Base-by-base conservation (phyloP, 2,888 invertebrate genomes). In the Platycnemis pennipes region DNA sequence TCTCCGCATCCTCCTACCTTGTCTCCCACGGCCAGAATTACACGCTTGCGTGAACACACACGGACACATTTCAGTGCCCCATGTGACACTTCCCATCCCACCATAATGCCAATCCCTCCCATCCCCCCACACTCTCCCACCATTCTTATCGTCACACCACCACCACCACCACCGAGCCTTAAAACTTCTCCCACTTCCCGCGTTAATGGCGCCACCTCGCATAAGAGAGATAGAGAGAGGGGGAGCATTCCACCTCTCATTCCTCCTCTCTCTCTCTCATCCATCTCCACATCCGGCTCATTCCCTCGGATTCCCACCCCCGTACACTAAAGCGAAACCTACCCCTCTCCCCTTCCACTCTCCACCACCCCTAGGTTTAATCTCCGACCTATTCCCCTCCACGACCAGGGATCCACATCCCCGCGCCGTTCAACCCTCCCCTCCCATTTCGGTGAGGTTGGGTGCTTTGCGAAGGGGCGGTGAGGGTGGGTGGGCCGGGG, bases 121-220 rank as follows among this genome's bases (percentile, higher is more conserved):
- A 13, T 37, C 13, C 31, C 69, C 69, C 31, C 7, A 31, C 7
- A 11, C 13, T 31, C 69, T 69, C 49, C 49, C 0, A 16, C 49
- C 49, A 49, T 49, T 16, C 69, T 7, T 77, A 11, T 22, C 63
- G 26, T 63, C 22, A 63, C 3, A 63, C 2, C n/a, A 8, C 77
- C 31, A 77, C 4, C 0, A 31, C 22, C 7, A 31, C 77, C 37
- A 11, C 37, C 37, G 37, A 37, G 11, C 77, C 37, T 77, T 77
- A 77, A 77, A 77, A 77, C 77, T 77, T 77, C 77, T 31, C 77
- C 77, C 77, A 77, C 77, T 77, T 37, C 31, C 87, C 45, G 45
- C 46, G 45, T 3, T 91, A 91, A 91, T 69, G 91, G 91, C 69
- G 91, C 91, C 91, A 63, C 88, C 37, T 89, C 88, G 46, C 53